phyloP scores from a whole-genome alignment of 2,888 invertebrate genomes.

The Marasmarcha lunaedactyla region DNA sequence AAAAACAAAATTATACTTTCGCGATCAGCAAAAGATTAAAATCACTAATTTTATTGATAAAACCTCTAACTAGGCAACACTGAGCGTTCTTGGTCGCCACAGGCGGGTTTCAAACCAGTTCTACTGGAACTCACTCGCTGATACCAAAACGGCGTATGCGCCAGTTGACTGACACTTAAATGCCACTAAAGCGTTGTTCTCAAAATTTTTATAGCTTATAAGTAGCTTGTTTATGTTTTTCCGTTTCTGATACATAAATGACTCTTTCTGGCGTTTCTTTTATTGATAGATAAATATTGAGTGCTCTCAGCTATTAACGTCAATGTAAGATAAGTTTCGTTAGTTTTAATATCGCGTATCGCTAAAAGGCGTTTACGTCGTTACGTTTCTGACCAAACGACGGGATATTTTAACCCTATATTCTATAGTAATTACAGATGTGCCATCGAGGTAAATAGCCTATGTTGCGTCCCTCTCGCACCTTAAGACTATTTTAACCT shows the following conservation, averaged over 20 bases:
- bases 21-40: too few relatives aligned
- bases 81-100: constrained; percentile 51
- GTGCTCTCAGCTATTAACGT: constrained; percentile 2
- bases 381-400: constrained; percentile 20
- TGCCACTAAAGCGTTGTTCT: constrained; percentile 60
- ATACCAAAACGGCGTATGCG: constrained; percentile 39
- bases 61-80: too few relatives aligned
- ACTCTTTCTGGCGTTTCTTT: constrained; percentile 21
- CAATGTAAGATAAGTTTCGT: not conserved
- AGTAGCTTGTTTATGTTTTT: constrained; percentile 49
- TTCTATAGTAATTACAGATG: constrained; percentile 58
- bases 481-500: constrained; percentile 22
- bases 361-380: constrained; percentile 2
- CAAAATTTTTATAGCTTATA: constrained; percentile 57
- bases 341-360: too few relatives aligned
- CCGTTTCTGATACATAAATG: constrained; percentile 20
- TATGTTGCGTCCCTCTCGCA: constrained; percentile 31
- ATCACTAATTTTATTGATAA: too few relatives aligned
- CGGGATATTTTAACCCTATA: constrained; percentile 51
- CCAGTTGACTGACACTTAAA: constrained; percentile 67
- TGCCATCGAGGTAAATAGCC: constrained; percentile 57
- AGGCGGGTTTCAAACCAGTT: constrained; percentile 49
- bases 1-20: too few relatives aligned
- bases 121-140: constrained; percentile 25
- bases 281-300: constrained; percentile 10